Percentiles rank a stretch among this genome's conserved stretches.
phyloP scores from a whole-genome alignment of 92 coral and sea anemone genomes.

The Chrysogorgia sp. region DNA sequence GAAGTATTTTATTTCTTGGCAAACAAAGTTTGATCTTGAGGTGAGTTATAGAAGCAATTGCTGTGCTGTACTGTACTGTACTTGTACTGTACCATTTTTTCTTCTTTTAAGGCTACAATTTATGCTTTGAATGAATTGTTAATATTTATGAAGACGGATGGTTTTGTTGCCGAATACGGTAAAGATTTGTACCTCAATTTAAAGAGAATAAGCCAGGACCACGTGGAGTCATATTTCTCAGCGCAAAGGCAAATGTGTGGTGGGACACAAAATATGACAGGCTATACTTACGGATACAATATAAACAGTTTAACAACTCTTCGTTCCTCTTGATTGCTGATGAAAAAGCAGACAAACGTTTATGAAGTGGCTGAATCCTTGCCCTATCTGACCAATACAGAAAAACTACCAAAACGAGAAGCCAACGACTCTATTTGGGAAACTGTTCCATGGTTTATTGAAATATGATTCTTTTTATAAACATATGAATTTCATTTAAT shows the following conservation, averaged over 20 bases:
- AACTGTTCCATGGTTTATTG: too few relatives aligned
- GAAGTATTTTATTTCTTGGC: constrained; percentile 48
- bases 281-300: constrained; percentile 58
- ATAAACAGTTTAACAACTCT: constrained; percentile 55
- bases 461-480: too few relatives aligned
- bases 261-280: constrained; percentile 68
- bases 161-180: constrained; percentile 46
- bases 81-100: neutral
- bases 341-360: constrained; percentile 51
- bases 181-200: constrained; percentile 47
- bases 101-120: constrained; percentile 43
- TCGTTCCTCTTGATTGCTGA: constrained; percentile 38
- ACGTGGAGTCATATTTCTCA: constrained; percentile 64
- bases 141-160: constrained; percentile 18
- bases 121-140: constrained; percentile 56
- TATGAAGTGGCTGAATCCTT: constrained; percentile 57
- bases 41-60: constrained; percentile 7
- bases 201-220: constrained; percentile 58
- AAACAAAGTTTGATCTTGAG: constrained; percentile 49
- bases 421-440: too few relatives aligned
- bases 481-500: too few relatives aligned
- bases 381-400: constrained; percentile 27
- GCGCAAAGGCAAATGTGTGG: too few relatives aligned
- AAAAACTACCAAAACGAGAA: too few relatives aligned
- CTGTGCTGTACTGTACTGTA: neutral